Evolutionary conservation across 1,140 invertebrate genomes (phyloP).

Genomic region (Varroa destructor): DNA sequence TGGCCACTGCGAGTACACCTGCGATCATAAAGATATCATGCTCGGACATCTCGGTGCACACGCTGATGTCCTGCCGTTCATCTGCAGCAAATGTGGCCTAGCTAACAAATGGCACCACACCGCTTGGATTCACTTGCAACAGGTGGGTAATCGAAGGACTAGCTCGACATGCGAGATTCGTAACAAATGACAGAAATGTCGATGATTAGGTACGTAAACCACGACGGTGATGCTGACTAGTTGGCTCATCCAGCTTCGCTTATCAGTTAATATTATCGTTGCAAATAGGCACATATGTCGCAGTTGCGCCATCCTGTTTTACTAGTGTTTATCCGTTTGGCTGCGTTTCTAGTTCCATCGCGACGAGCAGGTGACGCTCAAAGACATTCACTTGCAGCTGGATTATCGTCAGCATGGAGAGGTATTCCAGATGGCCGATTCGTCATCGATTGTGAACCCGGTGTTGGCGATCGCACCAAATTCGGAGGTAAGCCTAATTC

Average conservation of each 20-base stretch:
- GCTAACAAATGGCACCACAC: conserved; percentile 27
- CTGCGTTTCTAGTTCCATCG: background rate
- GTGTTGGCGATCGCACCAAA: conserved; percentile 5
- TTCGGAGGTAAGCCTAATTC: conserved; percentile 17
- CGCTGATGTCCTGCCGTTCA: conserved; percentile 22
- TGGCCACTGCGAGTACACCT: conserved; percentile 25
- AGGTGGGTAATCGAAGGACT: background rate
- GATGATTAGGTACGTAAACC: no score
- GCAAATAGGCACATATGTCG: no score
- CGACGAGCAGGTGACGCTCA: conserved; percentile 23
- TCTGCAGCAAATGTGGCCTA: conserved; percentile 27
- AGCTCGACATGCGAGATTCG: no score
- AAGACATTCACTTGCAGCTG: conserved; percentile 26
- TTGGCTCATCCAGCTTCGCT: no score
- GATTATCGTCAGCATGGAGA: conserved; percentile 13
- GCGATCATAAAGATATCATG: conserved; percentile 27
- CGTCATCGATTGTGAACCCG: conserved; percentile 7
- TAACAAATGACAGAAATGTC: no score
- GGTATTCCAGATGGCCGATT: conserved; percentile 23
- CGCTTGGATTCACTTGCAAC: conserved; percentile 26
- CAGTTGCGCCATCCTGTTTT: no score
- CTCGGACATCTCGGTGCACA: conserved; percentile 25
- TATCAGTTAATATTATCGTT: no score
- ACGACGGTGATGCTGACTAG: no score
- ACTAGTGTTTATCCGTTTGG: no score